Evolutionary conservation across 2,113 vertebrate species (phyloP).

Genomic region (Chloroceryle aenea): DNA sequence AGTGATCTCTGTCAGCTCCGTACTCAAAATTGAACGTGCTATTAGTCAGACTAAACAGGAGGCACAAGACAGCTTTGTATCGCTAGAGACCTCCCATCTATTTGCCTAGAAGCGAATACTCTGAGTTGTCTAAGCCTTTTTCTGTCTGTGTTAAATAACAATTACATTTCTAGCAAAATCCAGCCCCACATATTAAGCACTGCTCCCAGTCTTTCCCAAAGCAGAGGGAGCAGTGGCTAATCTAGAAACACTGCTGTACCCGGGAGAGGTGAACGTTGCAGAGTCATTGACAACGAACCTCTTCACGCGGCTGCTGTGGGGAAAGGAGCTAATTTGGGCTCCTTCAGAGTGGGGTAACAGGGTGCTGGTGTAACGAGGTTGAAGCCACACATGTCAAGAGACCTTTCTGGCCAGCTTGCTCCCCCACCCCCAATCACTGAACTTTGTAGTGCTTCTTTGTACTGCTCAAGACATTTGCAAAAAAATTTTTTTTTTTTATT

Average conservation of each 20-base stretch:
- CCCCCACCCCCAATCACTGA: background rate
- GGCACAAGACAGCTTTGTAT: background rate
- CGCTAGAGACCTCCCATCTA: background rate
- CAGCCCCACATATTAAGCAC: background rate
- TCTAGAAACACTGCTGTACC: background rate
- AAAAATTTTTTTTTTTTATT: conserved; percentile 4
- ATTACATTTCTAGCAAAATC: background rate
- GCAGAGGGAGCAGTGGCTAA: background rate
- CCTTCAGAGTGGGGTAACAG: accelerated
- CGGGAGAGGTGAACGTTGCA: background rate
- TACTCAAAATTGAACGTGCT: background rate
- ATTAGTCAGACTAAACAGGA: background rate
- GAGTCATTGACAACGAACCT: background rate
- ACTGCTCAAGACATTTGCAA: conserved; percentile 31
- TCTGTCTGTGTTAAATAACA: background rate
- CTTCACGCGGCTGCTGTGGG: background rate
- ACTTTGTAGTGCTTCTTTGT: conserved; percentile 54
- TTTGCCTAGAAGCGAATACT: background rate
- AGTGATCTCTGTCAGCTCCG: conserved; percentile 1
- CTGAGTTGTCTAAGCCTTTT: background rate
- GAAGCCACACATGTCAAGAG: background rate
- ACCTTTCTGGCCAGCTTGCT: background rate
- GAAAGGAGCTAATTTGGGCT: background rate
- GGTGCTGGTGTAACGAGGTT: background rate
- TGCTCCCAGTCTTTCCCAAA: background rate